Conservation (phyloP, 2,113 vertebrate species). For the Trichomycterus rosablanca region DNA sequence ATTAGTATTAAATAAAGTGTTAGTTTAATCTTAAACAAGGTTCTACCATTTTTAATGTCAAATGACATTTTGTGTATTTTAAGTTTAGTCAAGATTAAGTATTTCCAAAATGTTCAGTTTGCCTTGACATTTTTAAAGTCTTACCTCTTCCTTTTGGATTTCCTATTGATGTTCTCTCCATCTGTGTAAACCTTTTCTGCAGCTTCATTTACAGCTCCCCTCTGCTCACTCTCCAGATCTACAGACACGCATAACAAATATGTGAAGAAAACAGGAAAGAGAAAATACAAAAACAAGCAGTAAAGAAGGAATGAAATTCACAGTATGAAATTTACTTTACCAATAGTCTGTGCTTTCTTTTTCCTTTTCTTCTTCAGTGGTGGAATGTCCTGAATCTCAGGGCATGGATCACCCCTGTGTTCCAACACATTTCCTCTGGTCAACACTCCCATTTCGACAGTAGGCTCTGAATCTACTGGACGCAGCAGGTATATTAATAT, state of each 20-base stretch:
- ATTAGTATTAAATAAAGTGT: no score
- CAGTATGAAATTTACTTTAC: conserved; percentile 38
- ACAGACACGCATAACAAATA: not conserved
- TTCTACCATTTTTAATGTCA: no score
- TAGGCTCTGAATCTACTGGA: conserved; percentile 27
- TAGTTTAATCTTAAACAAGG: no score
- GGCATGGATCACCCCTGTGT: conserved; percentile 67
- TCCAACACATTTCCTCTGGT: conserved; percentile 60
- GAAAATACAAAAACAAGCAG: not conserved
- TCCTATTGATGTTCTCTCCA: conserved; percentile 70
- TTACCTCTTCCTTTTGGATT: conserved; percentile 81
- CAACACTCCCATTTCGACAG: conserved; percentile 57
- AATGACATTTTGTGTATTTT: no score
- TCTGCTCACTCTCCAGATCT: conserved; percentile 53
- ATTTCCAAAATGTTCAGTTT: no score
- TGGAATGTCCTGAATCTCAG: conserved; percentile 66
- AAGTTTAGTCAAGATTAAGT: no score
- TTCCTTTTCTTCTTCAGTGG: conserved; percentile 79
- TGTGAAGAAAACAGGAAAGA: not conserved
- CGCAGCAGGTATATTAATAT: no score
- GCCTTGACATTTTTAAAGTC: conserved; percentile 33
- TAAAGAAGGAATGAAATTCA: not conserved
- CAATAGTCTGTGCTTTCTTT: conserved; percentile 60
- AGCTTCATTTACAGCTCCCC: conserved; percentile 70
- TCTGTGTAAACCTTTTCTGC: conserved; percentile 58